Evolutionary conservation across 1,140 invertebrate species (phyloP), one percentile per base, ranked within the genome.

Genomic region (Triops longicaudatus): DNA sequence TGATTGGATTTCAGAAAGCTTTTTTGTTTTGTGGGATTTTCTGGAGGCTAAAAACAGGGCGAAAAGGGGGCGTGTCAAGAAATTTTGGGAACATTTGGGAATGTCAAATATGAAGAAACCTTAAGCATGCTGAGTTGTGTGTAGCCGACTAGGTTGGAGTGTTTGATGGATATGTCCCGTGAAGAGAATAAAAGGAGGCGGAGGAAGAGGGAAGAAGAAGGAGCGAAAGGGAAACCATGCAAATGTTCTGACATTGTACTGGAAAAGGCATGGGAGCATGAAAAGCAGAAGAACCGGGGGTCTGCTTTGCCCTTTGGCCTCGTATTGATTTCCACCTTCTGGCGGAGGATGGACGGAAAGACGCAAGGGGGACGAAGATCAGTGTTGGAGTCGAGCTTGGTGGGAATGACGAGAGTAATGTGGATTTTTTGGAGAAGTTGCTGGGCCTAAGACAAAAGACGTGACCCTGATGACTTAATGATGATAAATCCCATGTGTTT

Each of bases 291-390:
- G 50, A 63, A 63, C 17, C 22, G 50, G 31, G 31, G 31, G 2
- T 37, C 31, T 37, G 50, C 50, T 63, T 22, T 63, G 50, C 50
- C 50, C 50, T 63, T 63, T 63, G 50, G 50, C 50, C 50, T 63
- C 50, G 50, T 63, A 63, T 63, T 63, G 50, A 63, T 63, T 63
- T 63, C 50, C 50, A 63, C 50, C 50, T 63, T 63, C 22, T 63
- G 50, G 50, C 50, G 31, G 31, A 37, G 31, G 31, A 37, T 37
- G 31, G 31, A 37, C 31, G 31, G 31, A 7, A 37, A 37, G 31
- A 37, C 31, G 2, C 2, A 7, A 37, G 31, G 31, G 7, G 31
- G 31, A 37, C 31, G 31, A 37, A 2, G 31, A 37, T 37, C 31
- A 37, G 31, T 37, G 31, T 37, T 7, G 31, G 31, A 7, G 31